Percentiles rank a stretch among this genome's conserved stretches.
These are phyloP conservation scores for Scleropages formosus DNA, from an alignment of 2,797 vertebrate genomes.

Conservation along the genomic window DNA sequence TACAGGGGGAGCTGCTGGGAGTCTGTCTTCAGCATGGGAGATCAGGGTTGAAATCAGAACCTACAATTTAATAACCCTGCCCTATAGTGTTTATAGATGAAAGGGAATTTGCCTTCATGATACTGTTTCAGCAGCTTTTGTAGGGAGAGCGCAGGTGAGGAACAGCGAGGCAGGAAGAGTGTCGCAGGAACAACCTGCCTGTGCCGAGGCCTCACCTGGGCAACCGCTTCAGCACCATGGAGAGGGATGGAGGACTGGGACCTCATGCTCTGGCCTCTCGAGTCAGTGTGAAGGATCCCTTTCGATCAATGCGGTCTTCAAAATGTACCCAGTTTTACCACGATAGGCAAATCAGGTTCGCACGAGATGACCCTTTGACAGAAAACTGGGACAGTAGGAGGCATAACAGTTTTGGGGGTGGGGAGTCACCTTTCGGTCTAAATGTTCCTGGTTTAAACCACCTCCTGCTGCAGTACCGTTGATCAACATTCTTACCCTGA, in stretches of 20 bases:
- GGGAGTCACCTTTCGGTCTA: too few relatives aligned
- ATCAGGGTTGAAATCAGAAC: too few relatives aligned
- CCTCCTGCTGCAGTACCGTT: too few relatives aligned
- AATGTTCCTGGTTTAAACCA: too few relatives aligned
- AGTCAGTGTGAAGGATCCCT: background rate
- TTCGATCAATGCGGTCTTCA: background rate
- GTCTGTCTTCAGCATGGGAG: too few relatives aligned
- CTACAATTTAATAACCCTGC: background rate
- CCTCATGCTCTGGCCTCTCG: background rate
- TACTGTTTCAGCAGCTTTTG: background rate
- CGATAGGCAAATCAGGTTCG: background rate
- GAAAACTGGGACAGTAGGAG: too few relatives aligned
- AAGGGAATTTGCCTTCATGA: background rate
- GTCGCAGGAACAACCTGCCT: conserved; percentile 1
- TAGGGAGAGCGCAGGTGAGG: background rate
- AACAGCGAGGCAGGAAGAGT: background rate
- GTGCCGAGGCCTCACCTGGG: conserved; percentile 51
- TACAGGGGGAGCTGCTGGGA: too few relatives aligned
- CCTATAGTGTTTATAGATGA: background rate
- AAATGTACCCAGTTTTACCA: background rate
- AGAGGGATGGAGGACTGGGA: conserved; percentile 42
- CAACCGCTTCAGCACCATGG: conserved; percentile 60
- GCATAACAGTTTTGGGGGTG: too few relatives aligned
- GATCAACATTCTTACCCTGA: too few relatives aligned
- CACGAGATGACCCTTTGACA: too few relatives aligned